Evolutionary conservation across 2,113 vertebrate genomes (phyloP).

Genomic region (Hystrix cristata): DNA sequence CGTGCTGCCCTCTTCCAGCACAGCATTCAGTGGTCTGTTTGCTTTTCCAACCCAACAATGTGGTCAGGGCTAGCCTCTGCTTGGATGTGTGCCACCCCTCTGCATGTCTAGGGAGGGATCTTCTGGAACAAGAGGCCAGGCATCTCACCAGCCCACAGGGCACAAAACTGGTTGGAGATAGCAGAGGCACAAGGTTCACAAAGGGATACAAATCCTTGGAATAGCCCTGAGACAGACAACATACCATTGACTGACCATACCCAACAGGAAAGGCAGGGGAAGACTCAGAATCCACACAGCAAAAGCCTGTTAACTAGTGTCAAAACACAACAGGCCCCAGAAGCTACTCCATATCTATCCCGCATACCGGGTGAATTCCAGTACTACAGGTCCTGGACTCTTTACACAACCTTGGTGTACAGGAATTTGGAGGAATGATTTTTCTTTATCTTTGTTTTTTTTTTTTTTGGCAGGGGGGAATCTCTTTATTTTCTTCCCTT

Average conservation of each 20-base stretch:
- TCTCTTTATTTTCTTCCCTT: not conserved
- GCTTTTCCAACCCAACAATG: not conserved
- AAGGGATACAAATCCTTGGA: not conserved
- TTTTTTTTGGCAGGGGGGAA: not conserved
- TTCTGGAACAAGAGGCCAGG: not conserved
- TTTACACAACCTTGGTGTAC: not conserved
- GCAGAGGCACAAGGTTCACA: not conserved
- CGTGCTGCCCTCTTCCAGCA: not conserved
- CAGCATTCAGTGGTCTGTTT: not conserved
- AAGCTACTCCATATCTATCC: not conserved
- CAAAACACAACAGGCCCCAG: not conserved
- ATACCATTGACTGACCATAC: not conserved
- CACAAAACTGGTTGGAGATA: not conserved
- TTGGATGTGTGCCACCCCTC: not conserved
- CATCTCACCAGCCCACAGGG: not conserved
- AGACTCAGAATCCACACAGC: not conserved
- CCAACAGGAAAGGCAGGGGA: not conserved
- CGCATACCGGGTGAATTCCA: not conserved
- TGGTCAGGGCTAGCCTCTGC: not conserved
- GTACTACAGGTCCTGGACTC: not conserved
- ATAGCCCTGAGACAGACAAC: not conserved
- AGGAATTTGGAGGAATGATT: not conserved
- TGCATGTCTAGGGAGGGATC: no score
- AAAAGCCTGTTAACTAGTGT: not conserved
- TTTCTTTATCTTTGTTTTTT: not conserved